A percentile compares a stretch with the other conserved stretches of the same genome.
Conservation (phyloP, 2,113 vertebrate species). For the cattle (Bos taurus) region ARS-UCD2.0 NC_037336.1:100209501-100210000, state of each 20-base stretch:
- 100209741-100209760: fast-evolving
- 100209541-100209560: neutral
- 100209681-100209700: fast-evolving
- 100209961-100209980: neutral
- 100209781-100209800: fast-evolving
- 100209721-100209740: neutral
- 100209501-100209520: neutral
- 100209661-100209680: neutral
- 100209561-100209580: neutral
- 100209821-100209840: neutral
- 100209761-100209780: neutral
- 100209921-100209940: too few relatives aligned
- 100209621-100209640: fast-evolving
- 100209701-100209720: neutral
- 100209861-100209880: too few relatives aligned
- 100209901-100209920: neutral
- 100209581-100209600: neutral
- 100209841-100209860: neutral
- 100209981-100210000: neutral
- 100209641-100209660: too few relatives aligned
- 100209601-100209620: too few relatives aligned
- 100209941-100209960: neutral
- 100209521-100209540: neutral
- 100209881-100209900: neutral
- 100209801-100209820: neutral